A percentile compares a stretch with the other conserved stretches of the same genome.
These are phyloP conservation scores for Rhea americana DNA, from an alignment of 2,113 vertebrate genomes.

Conservation along the genomic window DNA sequence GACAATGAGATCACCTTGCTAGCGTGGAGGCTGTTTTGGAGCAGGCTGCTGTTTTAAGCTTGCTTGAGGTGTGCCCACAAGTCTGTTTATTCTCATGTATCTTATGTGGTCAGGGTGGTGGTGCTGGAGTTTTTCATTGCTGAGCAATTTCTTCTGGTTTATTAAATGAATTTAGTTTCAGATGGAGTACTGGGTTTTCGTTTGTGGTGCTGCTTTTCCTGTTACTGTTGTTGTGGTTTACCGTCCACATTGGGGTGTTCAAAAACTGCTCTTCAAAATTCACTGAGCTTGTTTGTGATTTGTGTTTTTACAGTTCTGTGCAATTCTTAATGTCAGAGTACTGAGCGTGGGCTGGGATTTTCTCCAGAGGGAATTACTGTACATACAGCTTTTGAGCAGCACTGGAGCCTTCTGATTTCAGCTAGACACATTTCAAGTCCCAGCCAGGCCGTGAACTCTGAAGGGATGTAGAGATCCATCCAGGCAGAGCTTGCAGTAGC, in stretches of 20 bases:
- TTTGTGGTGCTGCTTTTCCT: conserved; percentile 76
- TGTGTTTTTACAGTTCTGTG: conserved; percentile 10
- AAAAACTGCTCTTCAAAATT: conserved; percentile 54
- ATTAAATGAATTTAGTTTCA: conserved; percentile 61
- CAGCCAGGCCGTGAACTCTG: neutral
- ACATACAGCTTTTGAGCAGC: neutral
- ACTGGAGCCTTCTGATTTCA: neutral
- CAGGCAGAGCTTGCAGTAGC: neutral
- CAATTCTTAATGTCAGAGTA: neutral
- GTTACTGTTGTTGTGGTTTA: conserved; percentile 75
- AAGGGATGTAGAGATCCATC: neutral
- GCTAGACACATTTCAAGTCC: neutral
- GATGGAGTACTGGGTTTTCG: conserved; percentile 58
- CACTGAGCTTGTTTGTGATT: conserved; percentile 29
- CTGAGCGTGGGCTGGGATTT: neutral
- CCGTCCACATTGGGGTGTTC: conserved; percentile 54
- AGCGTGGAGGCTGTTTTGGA: conserved; percentile 27
- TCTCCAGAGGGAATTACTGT: neutral
- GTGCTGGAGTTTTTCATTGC: conserved; percentile 56
- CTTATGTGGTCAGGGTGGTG: conserved; percentile 56
- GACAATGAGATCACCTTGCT: conserved; percentile 42
- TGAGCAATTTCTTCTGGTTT: conserved; percentile 66
- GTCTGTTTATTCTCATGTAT: conserved; percentile 56
- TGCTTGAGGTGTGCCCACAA: conserved; percentile 47
- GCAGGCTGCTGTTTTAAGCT: conserved; percentile 23